Evolutionary conservation across 2,888 invertebrate species (phyloP).

Genomic region (Plebejus anna): DNA sequence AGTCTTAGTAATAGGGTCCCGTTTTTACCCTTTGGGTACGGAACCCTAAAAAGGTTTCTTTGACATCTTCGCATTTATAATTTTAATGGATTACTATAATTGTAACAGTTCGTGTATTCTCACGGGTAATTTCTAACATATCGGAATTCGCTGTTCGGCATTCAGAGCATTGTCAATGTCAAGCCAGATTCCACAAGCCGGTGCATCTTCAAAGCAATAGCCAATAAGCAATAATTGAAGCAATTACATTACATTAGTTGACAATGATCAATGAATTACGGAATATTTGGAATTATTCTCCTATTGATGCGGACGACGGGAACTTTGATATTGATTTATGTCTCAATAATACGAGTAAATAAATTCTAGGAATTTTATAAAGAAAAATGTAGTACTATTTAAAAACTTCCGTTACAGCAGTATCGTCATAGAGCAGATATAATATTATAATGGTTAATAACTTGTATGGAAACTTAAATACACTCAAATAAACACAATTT

Average conservation of each 20-base stretch:
- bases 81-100: too few relatives aligned
- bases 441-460: too few relatives aligned
- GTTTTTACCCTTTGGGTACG: too few relatives aligned
- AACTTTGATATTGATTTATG: background rate
- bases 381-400: too few relatives aligned
- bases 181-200: background rate
- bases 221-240: background rate
- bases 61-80: too few relatives aligned
- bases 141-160: background rate
- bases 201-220: background rate
- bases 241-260: background rate
- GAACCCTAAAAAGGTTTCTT: too few relatives aligned
- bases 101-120: background rate
- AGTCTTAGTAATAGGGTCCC: too few relatives aligned
- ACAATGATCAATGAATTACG: background rate
- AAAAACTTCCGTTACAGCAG: too few relatives aligned
- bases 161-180: background rate
- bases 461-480: too few relatives aligned
- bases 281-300: background rate
- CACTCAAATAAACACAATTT: too few relatives aligned
- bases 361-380: too few relatives aligned
- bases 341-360: background rate
- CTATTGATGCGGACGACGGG: background rate
- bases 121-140: background rate
- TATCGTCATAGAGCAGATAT: too few relatives aligned